phyloP scores from a whole-genome alignment of 2,113 vertebrate genomes.

The Spea multiplicata region DNA sequence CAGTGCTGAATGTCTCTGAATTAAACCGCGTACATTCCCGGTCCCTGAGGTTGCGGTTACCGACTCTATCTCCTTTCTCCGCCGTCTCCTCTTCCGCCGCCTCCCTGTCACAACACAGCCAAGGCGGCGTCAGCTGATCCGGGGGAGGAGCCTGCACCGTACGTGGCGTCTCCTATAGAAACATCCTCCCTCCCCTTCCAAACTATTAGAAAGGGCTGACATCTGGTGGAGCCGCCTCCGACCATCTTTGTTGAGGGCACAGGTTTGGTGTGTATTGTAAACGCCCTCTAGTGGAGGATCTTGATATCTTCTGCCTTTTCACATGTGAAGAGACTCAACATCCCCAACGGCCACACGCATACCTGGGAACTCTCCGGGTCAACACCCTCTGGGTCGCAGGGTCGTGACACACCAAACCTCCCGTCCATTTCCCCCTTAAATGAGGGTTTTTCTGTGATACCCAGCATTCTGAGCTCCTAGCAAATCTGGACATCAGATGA shows the following conservation, averaged over 20 bases:
- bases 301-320: not conserved
- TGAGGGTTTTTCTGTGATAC: too few relatives aligned
- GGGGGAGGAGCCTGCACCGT: conserved; percentile 5
- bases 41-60: not conserved
- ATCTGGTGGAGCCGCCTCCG: too few relatives aligned
- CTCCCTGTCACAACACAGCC: conserved; percentile 32
- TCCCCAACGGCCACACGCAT: not conserved
- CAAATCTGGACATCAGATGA: too few relatives aligned
- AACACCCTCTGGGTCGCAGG: too few relatives aligned
- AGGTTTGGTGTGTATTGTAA: not conserved
- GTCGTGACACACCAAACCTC: too few relatives aligned
- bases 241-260: conserved; percentile 19
- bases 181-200: not conserved
- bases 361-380: too few relatives aligned
- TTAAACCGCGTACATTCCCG: not conserved
- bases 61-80: not conserved
- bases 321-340: not conserved
- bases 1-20: too few relatives aligned
- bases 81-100: conserved; percentile 12
- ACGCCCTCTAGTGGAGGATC: too few relatives aligned
- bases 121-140: conserved; percentile 39
- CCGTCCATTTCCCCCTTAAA: too few relatives aligned
- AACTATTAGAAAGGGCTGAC: not conserved
- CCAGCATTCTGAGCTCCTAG: too few relatives aligned
- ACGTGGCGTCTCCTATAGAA: conserved; percentile 33